A percentile compares a stretch with the other conserved stretches of the same genome.
phyloP scores from a whole-genome alignment of 2,113 vertebrate species.

The Ictalurus punctatus region DNA sequence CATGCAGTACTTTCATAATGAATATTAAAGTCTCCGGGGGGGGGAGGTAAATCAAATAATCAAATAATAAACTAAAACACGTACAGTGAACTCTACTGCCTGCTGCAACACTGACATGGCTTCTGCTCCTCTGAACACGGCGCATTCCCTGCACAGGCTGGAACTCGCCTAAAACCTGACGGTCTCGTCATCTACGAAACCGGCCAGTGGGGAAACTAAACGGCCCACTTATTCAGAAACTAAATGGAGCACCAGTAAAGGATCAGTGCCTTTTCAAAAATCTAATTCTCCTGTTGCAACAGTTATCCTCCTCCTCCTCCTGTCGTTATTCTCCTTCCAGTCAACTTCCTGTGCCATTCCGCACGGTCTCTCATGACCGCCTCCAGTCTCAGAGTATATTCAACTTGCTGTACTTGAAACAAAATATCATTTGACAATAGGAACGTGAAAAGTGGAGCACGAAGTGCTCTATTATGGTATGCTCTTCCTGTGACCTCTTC shows the following conservation, averaged over 20 bases:
- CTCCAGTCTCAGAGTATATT: not conserved
- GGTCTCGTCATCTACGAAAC: not conserved
- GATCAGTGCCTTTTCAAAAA: conserved; percentile 1
- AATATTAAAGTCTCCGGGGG: conserved; percentile 53
- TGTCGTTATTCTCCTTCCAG: not conserved
- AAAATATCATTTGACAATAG: not conserved
- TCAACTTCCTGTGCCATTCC: conserved; percentile 5
- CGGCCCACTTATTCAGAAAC: not conserved
- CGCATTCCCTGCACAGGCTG: conserved; percentile 30
- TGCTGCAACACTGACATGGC: conserved; percentile 53
- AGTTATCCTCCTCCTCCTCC: not conserved
- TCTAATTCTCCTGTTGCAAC: not conserved
- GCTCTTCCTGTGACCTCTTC: not conserved
- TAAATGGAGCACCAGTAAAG: not conserved
- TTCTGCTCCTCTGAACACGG: conserved; percentile 31
- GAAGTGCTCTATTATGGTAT: not conserved
- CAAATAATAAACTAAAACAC: conserved; percentile 5
- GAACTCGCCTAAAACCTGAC: conserved; percentile 5
- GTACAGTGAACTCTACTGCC: conserved; percentile 11
- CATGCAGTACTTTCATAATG: conserved; percentile 13
- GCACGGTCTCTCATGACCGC: not conserved
- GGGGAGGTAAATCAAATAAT: conserved; percentile 42
- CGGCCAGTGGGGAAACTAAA: conserved; percentile 2
- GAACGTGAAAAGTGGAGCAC: conserved; percentile 2
- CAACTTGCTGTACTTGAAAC: not conserved